Conservation (phyloP, 2,888 invertebrate genomes). For the Melieria crassipennis region DNA sequence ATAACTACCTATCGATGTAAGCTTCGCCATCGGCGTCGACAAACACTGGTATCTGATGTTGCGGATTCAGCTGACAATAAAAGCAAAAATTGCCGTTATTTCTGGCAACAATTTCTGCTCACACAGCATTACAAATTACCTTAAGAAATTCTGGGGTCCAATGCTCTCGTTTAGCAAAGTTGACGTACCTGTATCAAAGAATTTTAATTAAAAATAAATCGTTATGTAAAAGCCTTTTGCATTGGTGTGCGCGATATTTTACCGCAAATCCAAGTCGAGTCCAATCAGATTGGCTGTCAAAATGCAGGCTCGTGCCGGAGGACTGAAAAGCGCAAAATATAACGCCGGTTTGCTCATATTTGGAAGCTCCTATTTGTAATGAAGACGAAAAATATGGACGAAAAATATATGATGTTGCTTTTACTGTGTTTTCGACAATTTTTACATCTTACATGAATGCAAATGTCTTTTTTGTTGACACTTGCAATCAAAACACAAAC, state of each 20-base stretch:
- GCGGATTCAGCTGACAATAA: slow-evolving; percentile 68
- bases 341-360: slow-evolving; percentile 57
- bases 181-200: slow-evolving; percentile 61
- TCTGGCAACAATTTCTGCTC: neutral
- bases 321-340: slow-evolving; percentile 65
- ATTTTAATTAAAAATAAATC: slow-evolving; percentile 35
- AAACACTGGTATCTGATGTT: slow-evolving; percentile 70
- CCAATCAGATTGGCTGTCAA: slow-evolving; percentile 66
- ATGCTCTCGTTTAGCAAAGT: slow-evolving; percentile 63
- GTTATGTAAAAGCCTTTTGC: neutral
- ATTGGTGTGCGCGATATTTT: slow-evolving; percentile 37
- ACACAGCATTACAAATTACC: slow-evolving; percentile 46
- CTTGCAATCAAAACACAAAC: slow-evolving; percentile 8
- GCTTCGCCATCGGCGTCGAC: slow-evolving; percentile 67
- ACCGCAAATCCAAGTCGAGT: slow-evolving; percentile 64
- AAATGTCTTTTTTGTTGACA: slow-evolving; percentile 8
- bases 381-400: neutral
- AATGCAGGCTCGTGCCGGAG: slow-evolving; percentile 67
- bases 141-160: slow-evolving; percentile 63
- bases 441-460: neutral
- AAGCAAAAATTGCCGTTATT: neutral
- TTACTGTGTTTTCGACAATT: neutral
- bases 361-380: neutral
- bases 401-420: neutral
- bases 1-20: slow-evolving; percentile 67